Base-by-base conservation (phyloP, 2,888 invertebrate species). In the Tribolium freemani region DNA sequence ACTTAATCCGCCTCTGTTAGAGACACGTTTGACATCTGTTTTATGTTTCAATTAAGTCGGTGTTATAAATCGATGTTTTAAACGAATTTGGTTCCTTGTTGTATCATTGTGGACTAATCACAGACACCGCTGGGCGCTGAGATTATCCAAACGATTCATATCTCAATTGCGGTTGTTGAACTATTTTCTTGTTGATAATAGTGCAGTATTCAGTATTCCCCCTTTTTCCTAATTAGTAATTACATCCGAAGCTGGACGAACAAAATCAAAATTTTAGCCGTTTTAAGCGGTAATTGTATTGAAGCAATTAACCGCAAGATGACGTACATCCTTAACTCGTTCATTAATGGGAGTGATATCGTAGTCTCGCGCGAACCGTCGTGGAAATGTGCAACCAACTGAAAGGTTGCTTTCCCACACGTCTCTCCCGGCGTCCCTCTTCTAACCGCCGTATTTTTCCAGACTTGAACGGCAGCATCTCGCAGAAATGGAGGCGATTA, bases 381-480 rank as follows among this genome's bases (percentile, higher is more conserved):
- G 44, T 20, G 57, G 11, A 11, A 58, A 45, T 61, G 53, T 53
- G 53, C 63, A 63, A 63, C 30, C 61, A 63, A 16, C 16, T 16
- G 16, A 16, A 16, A 64, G 31, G 31, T 31, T n/a, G n/a, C n/a
- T n/a, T 60, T 60, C 45, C 44, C 60, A 26, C 21, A 38, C 45
- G 13, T 26, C 30, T 10, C 5, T 54, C 38, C 31, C 13, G 31
- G 53, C 11, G 31, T 51, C 11, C 5, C 45, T 16, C 11, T 51
- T 13, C 11, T n/a, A 31, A 31, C 9, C 16, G 16, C 16, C 16
- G 16, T 16, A 16, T 16, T 16, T 56, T 83, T 84, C 78, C 89
- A 93, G 93, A 93, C 85, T 88, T 93, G 83, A 93, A 93, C 84
- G 92, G 92, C 77, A 93, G 92, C 83, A 89, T 93, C 76, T 92